These are phyloP conservation scores for Branchinecta lynchi DNA, from an alignment of 1,140 invertebrate species.

Conservation along the genomic window DNA sequence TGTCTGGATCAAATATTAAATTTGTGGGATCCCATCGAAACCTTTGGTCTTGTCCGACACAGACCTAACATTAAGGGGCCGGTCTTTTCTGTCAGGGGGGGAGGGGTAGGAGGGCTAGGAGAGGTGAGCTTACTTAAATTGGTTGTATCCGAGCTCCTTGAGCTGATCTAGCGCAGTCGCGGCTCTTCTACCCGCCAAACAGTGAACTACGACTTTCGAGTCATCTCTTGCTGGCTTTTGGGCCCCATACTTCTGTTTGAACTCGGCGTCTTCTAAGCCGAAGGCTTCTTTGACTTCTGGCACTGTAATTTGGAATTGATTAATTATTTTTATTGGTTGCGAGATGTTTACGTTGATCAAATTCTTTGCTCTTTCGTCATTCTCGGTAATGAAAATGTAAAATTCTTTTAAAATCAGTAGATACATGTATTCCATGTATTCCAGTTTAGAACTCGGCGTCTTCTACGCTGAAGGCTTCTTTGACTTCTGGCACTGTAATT, in stretches of 20 bases:
- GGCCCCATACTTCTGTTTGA: not conserved
- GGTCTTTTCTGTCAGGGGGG: no score
- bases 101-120: no score
- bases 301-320: not conserved
- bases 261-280: not conserved
- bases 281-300: not conserved
- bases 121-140: not conserved
- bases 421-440: no score
- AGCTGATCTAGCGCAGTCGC: not conserved
- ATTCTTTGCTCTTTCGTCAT: no score
- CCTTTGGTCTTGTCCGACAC: no score
- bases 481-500: not conserved
- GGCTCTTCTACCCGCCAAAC: not conserved
- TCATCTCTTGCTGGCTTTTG: not conserved
- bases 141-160: not conserved
- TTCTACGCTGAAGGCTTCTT: not conserved
- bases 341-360: no score
- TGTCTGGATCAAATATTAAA: no score
- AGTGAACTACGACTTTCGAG: not conserved
- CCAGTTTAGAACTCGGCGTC: not conserved
- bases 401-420: no score
- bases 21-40: no score
- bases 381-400: no score
- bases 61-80: no score
- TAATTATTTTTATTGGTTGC: no score